Evolutionary conservation across 1,140 invertebrate species (phyloP).

Genomic region (Drosophila bocki): DNA sequence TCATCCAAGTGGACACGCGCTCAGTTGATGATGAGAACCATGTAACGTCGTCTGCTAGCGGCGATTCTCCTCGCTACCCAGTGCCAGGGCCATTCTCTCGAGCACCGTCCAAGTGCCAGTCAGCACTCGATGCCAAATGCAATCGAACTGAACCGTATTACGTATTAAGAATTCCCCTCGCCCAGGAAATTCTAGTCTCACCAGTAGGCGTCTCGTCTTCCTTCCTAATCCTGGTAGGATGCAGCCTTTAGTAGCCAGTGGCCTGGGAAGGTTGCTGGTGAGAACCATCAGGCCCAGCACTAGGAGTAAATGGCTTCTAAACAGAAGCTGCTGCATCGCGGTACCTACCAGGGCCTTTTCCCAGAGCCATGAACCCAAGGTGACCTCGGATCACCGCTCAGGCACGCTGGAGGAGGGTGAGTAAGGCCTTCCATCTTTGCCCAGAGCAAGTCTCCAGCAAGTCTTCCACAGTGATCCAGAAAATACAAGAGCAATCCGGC

Average conservation of each 20-base stretch:
- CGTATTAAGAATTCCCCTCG: slow-evolving; percentile 24
- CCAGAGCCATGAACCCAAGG: not conserved
- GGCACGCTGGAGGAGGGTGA: slow-evolving; percentile 48
- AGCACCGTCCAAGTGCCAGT: slow-evolving; percentile 21
- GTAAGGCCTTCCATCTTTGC: not conserved
- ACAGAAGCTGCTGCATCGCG: not conserved
- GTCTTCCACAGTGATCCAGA: slow-evolving; percentile 39
- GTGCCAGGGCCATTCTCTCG: slow-evolving; percentile 20
- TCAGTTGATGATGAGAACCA: slow-evolving; percentile 12
- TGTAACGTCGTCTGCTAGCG: slow-evolving; percentile 8
- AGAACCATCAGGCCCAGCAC: not conserved
- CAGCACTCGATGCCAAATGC: slow-evolving; percentile 16
- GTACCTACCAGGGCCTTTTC: not conserved
- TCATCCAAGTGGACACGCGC: slow-evolving; percentile 12
- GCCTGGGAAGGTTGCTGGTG: slow-evolving; percentile 2
- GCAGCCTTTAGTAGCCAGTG: slow-evolving; percentile 9
- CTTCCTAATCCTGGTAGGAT: slow-evolving; percentile 8
- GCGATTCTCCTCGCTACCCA: slow-evolving; percentile 3
- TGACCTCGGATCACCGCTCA: slow-evolving; percentile 42
- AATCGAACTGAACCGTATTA: slow-evolving; percentile 10
- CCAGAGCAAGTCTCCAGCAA: not conserved
- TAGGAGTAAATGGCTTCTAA: not conserved
- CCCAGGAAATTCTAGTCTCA: not conserved
- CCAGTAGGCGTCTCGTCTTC: not conserved
- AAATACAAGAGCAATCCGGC: slow-evolving; percentile 58